These are phyloP conservation scores for Hycleus cichorii DNA, from an alignment of 1,140 invertebrate species.

Conservation along the genomic window DNA sequence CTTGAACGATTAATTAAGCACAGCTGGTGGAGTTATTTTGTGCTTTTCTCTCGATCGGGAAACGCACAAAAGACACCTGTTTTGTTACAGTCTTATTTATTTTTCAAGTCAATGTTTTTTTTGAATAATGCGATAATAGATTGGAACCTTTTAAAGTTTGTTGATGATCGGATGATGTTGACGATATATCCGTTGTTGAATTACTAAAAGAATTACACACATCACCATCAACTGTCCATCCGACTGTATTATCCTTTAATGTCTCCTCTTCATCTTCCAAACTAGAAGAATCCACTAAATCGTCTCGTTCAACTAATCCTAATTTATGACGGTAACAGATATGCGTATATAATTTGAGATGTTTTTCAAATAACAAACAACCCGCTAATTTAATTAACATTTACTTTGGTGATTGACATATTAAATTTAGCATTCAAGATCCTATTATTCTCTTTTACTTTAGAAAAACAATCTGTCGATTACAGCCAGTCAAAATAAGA, in stretches of 20 bases:
- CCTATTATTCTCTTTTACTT: too few relatives aligned
- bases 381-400: too few relatives aligned
- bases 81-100: too few relatives aligned
- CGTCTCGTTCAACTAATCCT: slow-evolving; percentile 11
- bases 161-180: slow-evolving; percentile 27
- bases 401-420: too few relatives aligned
- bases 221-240: slow-evolving; percentile 22
- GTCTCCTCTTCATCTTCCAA: slow-evolving; percentile 34
- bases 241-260: slow-evolving; percentile 29
- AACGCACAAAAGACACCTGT: too few relatives aligned
- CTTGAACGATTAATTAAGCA: not conserved
- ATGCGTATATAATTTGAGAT: too few relatives aligned
- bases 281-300: slow-evolving; percentile 29
- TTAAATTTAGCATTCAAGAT: too few relatives aligned
- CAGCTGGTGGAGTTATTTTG: too few relatives aligned
- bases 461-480: too few relatives aligned
- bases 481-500: too few relatives aligned
- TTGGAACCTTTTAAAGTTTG: slow-evolving; percentile 29
- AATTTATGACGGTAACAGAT: not conserved
- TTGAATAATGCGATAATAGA: not conserved
- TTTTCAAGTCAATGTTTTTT: not conserved
- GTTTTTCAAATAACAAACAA: too few relatives aligned
- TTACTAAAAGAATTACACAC: slow-evolving; percentile 25
- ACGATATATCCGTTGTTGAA: slow-evolving; percentile 35
- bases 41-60: too few relatives aligned